Evolutionary conservation across 1,140 invertebrate genomes (phyloP), one percentile per base, ranked within the genome.

Genomic region (Orius laevigatus): DNA sequence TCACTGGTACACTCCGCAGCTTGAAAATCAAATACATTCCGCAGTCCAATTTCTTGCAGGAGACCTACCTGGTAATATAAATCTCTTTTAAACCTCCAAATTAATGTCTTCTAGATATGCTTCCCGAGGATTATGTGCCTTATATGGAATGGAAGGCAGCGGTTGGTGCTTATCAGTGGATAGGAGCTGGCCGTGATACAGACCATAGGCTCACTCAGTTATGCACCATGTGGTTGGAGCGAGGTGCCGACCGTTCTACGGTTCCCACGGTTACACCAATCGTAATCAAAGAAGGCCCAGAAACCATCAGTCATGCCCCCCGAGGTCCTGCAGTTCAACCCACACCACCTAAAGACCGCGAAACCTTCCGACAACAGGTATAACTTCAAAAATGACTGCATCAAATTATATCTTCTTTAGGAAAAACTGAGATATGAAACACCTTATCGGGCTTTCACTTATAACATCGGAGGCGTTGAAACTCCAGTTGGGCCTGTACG

Each of bases 171-270:
- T 95, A 91, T 65, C 85, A 91, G 55, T 95, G 91, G 91, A 95
- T 94, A 47, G 91, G 89, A 1, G 85, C 85, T n/a, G 89, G 90
- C 0, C 70, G 90, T 20, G 91, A 95, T 62, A 81, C 83, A 1
- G 90, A 95, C 68, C 72, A 76, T 9, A 72, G 85, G 31, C 65
- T 96, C 2, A 63, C 72, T 3, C 66, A 76, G 5, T 63, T 94
- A 14, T 91, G 81, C 59, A 70, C 76, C 42, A 72, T 75, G 52
- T 90, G 86, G 85, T 56, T 85, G 48, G 69, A 78, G 39, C 71
- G 73, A 46, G 70, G 70, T 53, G 71, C 71, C 47, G 59, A 68
- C 55, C 65, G 47, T 57, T 64, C 18, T 10, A 9, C 25, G 10
- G 16, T 14, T 10, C 25, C 19, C 2, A 45, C 18, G 9, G 25